Evolutionary conservation across 1,140 invertebrate species (phyloP).

Genomic region (Watersipora subatra): DNA sequence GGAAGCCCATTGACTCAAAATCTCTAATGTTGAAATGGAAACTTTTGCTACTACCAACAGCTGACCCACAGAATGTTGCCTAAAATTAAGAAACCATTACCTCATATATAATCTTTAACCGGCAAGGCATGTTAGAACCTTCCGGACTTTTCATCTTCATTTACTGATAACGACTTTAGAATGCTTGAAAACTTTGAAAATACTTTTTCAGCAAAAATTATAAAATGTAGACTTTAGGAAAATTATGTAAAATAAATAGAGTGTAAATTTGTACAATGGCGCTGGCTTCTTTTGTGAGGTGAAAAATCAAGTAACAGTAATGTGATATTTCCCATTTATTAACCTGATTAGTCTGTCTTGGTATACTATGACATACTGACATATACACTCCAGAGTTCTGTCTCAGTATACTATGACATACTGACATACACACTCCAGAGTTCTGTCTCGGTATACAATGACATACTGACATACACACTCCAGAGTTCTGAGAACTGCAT

Average conservation of each 20-base stretch:
- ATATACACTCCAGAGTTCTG: too few relatives aligned
- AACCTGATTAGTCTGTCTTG: too few relatives aligned
- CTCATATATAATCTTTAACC: background rate
- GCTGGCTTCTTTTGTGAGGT: too few relatives aligned
- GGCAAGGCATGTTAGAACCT: background rate
- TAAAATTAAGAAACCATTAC: constrained; percentile 9
- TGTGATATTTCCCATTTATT: too few relatives aligned
- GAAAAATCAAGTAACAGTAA: too few relatives aligned
- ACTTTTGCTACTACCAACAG: constrained; percentile 49
- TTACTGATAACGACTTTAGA: background rate
- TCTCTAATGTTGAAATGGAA: constrained; percentile 74
- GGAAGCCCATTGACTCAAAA: constrained; percentile 65
- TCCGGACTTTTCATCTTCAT: too few relatives aligned
- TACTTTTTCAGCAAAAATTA: background rate
- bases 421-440: too few relatives aligned
- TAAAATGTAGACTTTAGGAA: background rate
- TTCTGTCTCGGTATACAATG: too few relatives aligned
- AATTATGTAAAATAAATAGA: background rate
- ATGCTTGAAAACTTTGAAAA: background rate
- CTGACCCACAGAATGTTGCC: constrained; percentile 78
- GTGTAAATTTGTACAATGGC: background rate
- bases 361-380: too few relatives aligned
- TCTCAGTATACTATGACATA: too few relatives aligned
- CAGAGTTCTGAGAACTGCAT: too few relatives aligned
- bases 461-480: too few relatives aligned